Evolutionary conservation across 2,888 invertebrate species (phyloP).

Genomic region (Campopleginae sp.): DNA sequence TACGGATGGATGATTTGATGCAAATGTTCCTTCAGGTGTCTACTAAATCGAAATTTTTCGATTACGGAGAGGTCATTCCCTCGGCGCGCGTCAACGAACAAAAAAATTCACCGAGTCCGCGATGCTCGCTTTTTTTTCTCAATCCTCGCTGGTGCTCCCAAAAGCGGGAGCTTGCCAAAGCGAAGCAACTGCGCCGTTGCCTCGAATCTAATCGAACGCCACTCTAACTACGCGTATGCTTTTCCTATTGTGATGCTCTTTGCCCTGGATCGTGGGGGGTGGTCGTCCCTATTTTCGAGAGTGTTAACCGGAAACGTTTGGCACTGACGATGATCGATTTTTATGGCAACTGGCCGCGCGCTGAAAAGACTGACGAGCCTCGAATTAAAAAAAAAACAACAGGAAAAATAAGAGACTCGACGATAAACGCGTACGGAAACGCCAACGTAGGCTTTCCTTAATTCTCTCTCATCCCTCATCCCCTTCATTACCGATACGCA

Average conservation of each 20-base stretch:
- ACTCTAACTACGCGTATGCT: conserved; percentile 21
- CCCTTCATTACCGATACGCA: conserved; percentile 1
- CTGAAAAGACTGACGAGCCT: conserved; percentile 45
- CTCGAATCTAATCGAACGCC: conserved; percentile 34
- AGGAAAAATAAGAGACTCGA: conserved; percentile 23
- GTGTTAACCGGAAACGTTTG: conserved; percentile 52
- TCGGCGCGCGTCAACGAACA: conserved; percentile 15
- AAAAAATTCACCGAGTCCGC: conserved; percentile 38
- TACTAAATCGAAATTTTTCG: background rate
- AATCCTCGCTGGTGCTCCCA: background rate
- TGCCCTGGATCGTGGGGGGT: background rate
- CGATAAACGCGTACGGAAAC: conserved; percentile 38
- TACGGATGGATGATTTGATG: background rate
- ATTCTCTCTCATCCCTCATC: conserved; percentile 1
- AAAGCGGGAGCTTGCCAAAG: conserved; percentile 38
- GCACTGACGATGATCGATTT: conserved; percentile 56
- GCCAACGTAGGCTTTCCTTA: background rate
- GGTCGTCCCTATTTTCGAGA: conserved; percentile 44
- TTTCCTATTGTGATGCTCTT: conserved; percentile 5
- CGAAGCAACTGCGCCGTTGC: conserved; percentile 35
- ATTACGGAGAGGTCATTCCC: background rate
- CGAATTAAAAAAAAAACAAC: background rate
- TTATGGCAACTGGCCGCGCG: conserved; percentile 50
- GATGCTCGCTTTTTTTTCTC: conserved; percentile 14
- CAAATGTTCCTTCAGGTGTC: background rate